A percentile compares a stretch with the other conserved stretches of the same genome.
Conservation (phyloP, 2,888 invertebrate species). For the Synanthedon andrenaeformis region DNA sequence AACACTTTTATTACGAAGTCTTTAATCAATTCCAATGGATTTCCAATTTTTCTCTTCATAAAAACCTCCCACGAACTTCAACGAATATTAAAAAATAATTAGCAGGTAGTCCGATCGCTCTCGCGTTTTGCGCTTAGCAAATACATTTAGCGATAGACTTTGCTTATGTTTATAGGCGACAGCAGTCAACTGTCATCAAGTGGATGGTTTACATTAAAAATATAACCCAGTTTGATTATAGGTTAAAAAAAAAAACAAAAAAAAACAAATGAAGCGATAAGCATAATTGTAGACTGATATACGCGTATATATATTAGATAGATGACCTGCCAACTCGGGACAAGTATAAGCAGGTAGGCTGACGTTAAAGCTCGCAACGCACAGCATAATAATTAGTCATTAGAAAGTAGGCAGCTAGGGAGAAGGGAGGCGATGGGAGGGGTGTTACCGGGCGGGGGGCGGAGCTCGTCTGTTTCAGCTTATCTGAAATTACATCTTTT, state of each 20-base stretch:
- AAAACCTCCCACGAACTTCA: too few species aligned
- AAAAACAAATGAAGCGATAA: not conserved
- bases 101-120: too few species aligned
- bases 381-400: slow-evolving; percentile 72
- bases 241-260: not conserved
- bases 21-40: too few species aligned
- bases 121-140: too few species aligned
- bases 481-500: slow-evolving; percentile 72
- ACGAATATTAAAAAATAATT: too few species aligned
- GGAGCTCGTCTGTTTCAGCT: slow-evolving; percentile 69
- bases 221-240: too few species aligned
- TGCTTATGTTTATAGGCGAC: too few species aligned
- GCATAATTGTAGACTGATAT: not conserved
- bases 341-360: slow-evolving; percentile 42
- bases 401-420: slow-evolving; percentile 66
- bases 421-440: slow-evolving; percentile 22
- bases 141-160: too few species aligned
- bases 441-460: slow-evolving; percentile 37
- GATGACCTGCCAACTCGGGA: slow-evolving; percentile 39
- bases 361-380: slow-evolving; percentile 66
- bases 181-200: too few species aligned
- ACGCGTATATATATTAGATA: slow-evolving; percentile 18
- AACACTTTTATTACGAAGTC: too few species aligned
- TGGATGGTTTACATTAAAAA: too few species aligned
- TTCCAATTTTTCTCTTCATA: too few species aligned